These are phyloP conservation scores for Orgyia antiqua DNA, from an alignment of 2,888 invertebrate species.

Conservation along the genomic window DNA sequence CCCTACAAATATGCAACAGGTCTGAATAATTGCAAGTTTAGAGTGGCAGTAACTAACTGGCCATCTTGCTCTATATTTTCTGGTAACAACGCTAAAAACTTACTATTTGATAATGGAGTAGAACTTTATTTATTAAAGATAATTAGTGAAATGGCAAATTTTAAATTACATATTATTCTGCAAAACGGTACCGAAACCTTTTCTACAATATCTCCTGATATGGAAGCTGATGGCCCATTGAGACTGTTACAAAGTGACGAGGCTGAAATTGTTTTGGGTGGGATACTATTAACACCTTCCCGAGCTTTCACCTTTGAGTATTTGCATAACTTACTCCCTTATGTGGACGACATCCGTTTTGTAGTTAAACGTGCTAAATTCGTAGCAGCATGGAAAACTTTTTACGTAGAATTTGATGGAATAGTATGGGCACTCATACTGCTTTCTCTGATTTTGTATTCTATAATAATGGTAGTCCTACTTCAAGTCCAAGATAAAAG, in stretches of 20 bases:
- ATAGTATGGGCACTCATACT: conserved; percentile 14
- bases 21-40: conserved; percentile 44
- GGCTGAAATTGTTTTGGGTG: conserved; percentile 15
- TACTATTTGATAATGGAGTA: conserved; percentile 19
- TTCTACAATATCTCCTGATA: conserved; percentile 6
- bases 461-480: conserved; percentile 9
- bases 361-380: conserved; percentile 13
- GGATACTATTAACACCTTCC: conserved; percentile 3
- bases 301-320: conserved; percentile 8
- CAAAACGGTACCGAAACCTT: neutral
- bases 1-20: conserved; percentile 33
- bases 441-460: conserved; percentile 4
- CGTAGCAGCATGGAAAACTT: conserved; percentile 19
- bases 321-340: conserved; percentile 8
- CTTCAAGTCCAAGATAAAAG: conserved; percentile 9
- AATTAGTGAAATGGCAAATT: conserved; percentile 35
- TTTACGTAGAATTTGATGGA: conserved; percentile 24
- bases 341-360: conserved; percentile 12
- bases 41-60: conserved; percentile 35
- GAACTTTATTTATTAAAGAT: conserved; percentile 37
- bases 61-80: conserved; percentile 33
- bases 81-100: conserved; percentile 4
- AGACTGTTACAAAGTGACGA: conserved; percentile 11
- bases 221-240: conserved; percentile 12
- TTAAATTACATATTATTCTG: conserved; percentile 32